Conservation (phyloP, 2,113 vertebrate species). For the Sceloporus tristichus region DNA sequence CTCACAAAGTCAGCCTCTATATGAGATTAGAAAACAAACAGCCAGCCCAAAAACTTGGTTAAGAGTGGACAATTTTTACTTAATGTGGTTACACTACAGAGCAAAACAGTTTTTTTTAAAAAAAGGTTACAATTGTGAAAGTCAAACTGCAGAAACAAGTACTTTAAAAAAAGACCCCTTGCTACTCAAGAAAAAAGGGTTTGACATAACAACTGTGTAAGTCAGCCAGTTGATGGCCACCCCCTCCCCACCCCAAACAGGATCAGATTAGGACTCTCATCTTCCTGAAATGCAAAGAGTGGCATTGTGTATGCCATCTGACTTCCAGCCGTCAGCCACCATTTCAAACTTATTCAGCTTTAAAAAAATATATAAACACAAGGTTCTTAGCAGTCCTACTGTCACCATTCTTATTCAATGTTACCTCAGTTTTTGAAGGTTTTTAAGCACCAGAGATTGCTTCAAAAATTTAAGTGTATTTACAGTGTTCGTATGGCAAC, state of each 20-base stretch:
- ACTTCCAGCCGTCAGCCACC: not conserved
- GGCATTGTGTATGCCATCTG: not conserved
- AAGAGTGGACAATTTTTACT: slow-evolving; percentile 43
- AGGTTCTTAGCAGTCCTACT: not conserved
- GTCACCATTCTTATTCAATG: not conserved
- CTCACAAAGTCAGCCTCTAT: not conserved
- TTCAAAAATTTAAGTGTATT: not conserved
- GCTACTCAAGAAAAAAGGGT: slow-evolving; percentile 26
- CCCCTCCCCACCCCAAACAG: not conserved
- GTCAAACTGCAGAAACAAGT: slow-evolving; percentile 41
- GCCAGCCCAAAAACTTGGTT: slow-evolving; percentile 29
- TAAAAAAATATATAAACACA: slow-evolving; percentile 28
- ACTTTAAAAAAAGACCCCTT: slow-evolving; percentile 10
- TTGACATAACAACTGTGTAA: slow-evolving; percentile 24
- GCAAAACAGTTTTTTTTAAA: slow-evolving; percentile 27
- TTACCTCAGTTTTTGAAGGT: not conserved
- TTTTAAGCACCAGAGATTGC: not conserved
- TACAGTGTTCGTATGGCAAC: not conserved
- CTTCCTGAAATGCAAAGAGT: slow-evolving; percentile 18
- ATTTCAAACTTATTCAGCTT: slow-evolving; percentile 14
- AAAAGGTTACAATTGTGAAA: slow-evolving; percentile 28
- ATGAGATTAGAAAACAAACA: slow-evolving; percentile 25
- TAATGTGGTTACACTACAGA: slow-evolving; percentile 40
- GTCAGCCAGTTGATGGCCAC: not conserved
- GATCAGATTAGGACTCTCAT: not conserved